Conservation (phyloP, 2,797 vertebrate genomes). For the Chloroceryle inda region DNA sequence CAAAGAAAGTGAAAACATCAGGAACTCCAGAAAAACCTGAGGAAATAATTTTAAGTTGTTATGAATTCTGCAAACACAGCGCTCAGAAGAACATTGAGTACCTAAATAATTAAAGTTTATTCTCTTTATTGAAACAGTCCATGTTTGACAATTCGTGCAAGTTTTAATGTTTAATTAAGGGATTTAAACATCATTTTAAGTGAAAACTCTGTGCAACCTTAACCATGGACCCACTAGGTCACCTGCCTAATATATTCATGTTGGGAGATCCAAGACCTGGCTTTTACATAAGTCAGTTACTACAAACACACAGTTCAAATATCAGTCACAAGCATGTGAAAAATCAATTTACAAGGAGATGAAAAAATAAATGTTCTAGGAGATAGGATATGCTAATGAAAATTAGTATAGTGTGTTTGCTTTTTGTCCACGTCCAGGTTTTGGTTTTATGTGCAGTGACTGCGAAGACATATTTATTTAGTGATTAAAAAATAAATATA, state of each 20-base stretch:
- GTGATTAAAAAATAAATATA: conserved; percentile 54
- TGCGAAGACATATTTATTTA: conserved; percentile 57
- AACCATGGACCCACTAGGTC: conserved; percentile 23
- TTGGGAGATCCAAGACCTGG: conserved; percentile 53
- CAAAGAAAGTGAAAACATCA: neutral
- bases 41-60: conserved; percentile 22
- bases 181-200: conserved; percentile 67
- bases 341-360: conserved; percentile 72
- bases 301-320: conserved; percentile 74
- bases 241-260: conserved; percentile 62
- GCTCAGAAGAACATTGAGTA: conserved; percentile 49
- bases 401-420: conserved; percentile 64
- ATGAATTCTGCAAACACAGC: conserved; percentile 51
- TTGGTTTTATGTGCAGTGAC: conserved; percentile 41
- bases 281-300: conserved; percentile 66
- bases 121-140: conserved; percentile 69
- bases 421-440: conserved; percentile 59
- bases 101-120: conserved; percentile 72
- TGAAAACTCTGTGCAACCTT: conserved; percentile 55
- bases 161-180: conserved; percentile 73
- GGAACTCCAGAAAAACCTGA: neutral
- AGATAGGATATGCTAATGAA: conserved; percentile 70
- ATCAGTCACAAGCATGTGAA: conserved; percentile 62
- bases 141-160: conserved; percentile 49
- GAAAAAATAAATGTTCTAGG: conserved; percentile 72